These are phyloP conservation scores for Sphyrna mokarran DNA, from an alignment of 2,113 vertebrate genomes.

Conservation along the genomic window DNA sequence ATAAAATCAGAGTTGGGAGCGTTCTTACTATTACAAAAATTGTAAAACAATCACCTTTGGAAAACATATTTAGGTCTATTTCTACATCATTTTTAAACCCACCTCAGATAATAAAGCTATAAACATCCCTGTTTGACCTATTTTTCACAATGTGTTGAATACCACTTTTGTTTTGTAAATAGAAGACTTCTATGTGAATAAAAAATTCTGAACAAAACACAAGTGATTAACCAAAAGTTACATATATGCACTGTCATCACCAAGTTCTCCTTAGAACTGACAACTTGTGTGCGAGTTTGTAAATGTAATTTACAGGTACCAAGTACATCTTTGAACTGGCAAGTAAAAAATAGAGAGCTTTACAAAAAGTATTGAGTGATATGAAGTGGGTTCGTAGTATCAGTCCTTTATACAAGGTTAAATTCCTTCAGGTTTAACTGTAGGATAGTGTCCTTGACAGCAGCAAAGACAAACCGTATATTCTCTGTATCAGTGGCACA, in stretches of 20 bases:
- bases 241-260: neutral
- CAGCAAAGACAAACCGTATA: constrained; percentile 73
- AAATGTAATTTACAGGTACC: neutral
- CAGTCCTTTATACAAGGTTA: constrained; percentile 61
- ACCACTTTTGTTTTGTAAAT: neutral
- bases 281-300: neutral
- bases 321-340: neutral
- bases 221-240: neutral
- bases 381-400: neutral
- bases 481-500: constrained; percentile 84
- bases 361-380: neutral
- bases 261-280: neutral
- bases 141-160: neutral
- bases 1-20: neutral
- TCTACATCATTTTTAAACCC: neutral
- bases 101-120: neutral
- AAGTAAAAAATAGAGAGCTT: constrained; percentile 9
- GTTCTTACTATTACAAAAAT: neutral
- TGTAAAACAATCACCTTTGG: constrained; percentile 9
- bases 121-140: neutral
- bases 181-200: neutral
- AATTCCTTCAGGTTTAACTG: constrained; percentile 75
- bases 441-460: constrained; percentile 82
- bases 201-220: constrained; percentile 8
- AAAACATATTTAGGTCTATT: neutral